These are phyloP conservation scores for Platysteira castanea DNA, from an alignment of 2,113 vertebrate species.

Conservation along the genomic window DNA sequence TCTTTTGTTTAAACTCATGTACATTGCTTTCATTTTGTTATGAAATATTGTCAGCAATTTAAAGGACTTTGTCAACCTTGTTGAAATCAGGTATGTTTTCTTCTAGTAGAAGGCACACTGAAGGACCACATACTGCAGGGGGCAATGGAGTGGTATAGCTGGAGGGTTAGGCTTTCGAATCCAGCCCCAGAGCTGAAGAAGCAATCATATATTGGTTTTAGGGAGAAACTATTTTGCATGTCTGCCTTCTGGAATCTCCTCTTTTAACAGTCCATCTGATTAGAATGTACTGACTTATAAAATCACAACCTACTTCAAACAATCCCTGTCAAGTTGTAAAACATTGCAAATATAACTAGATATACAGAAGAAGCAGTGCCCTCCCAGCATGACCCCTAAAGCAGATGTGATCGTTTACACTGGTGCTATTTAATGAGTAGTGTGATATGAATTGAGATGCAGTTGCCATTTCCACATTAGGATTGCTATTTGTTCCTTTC, in stretches of 20 bases:
- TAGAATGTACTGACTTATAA: background rate
- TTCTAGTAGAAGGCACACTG: rapidly evolving
- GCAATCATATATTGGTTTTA: background rate
- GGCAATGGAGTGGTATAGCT: background rate
- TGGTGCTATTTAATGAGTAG: background rate
- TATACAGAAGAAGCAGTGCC: background rate
- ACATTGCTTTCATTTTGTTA: background rate
- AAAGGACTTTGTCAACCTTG: background rate
- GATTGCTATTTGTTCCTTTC: background rate
- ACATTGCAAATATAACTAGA: background rate
- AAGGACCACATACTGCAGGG: background rate
- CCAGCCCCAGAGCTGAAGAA: background rate
- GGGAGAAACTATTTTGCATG: background rate
- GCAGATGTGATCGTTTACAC: background rate
- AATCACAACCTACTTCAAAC: background rate
- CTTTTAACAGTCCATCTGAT: background rate
- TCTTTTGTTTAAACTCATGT: background rate
- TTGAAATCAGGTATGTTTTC: background rate
- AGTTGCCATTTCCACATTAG: background rate
- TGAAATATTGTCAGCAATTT: background rate
- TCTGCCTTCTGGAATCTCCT: background rate
- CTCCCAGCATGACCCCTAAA: background rate
- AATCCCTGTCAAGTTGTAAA: background rate
- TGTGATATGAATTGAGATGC: background rate
- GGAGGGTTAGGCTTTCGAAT: background rate